phyloP scores from a whole-genome alignment of 2,888 invertebrate genomes.

The Oscheius sp. region DNA sequence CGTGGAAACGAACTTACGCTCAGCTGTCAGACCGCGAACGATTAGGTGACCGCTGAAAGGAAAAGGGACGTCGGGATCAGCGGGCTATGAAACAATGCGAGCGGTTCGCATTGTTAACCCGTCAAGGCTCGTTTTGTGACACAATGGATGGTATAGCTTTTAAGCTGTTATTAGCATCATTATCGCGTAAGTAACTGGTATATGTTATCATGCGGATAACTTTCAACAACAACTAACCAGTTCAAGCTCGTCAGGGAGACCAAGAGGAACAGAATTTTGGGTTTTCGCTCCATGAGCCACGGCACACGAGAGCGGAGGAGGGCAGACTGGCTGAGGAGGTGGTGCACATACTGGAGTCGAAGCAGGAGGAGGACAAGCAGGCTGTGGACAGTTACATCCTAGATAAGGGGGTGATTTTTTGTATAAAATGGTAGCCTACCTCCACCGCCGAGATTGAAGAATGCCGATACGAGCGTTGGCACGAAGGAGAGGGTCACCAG shows the following conservation, averaged over 20 bases:
- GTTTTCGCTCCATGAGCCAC: constrained; percentile 32
- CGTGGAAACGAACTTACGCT: constrained; percentile 5
- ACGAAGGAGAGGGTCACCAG: constrained; percentile 21
- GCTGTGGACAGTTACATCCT: constrained; percentile 40
- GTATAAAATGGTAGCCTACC: background rate
- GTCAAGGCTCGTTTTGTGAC: constrained; percentile 2
- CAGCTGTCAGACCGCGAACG: constrained; percentile 18
- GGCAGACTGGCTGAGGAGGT: constrained; percentile 34
- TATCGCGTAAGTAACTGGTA: background rate
- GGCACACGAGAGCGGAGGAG: constrained; percentile 26
- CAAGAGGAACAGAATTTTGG: background rate
- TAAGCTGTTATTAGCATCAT: background rate
- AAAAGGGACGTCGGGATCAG: constrained; percentile 22
- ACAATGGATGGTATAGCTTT: background rate
- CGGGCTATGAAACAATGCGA: constrained; percentile 28
- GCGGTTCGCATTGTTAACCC: background rate
- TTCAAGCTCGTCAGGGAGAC: constrained; percentile 51
- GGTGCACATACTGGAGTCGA: constrained; percentile 42
- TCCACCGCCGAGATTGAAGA: constrained; percentile 28
- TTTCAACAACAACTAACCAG: constrained; percentile 37
- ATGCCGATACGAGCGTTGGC: constrained; percentile 13
- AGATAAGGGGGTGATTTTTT: background rate
- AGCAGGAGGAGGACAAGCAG: constrained; percentile 36
- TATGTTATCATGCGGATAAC: background rate
- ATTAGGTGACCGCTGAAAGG: constrained; percentile 18